phyloP scores from a whole-genome alignment of 2,888 invertebrate genomes.

The Scaptomyza flava region DNA sequence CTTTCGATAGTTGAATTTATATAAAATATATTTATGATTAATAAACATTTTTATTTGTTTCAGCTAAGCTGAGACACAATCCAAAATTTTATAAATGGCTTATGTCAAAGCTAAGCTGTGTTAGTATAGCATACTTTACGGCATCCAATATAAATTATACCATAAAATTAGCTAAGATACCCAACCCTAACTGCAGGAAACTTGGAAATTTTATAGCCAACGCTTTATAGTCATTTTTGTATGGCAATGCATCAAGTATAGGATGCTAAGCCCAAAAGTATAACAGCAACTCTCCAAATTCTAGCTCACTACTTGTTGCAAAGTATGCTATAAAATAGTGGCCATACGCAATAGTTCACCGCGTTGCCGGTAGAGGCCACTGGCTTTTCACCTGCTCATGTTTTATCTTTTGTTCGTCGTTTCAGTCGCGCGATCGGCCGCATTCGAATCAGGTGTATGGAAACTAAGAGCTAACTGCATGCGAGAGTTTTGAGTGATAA shows the following conservation, averaged over 20 bases:
- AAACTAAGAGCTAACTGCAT: conserved; percentile 13
- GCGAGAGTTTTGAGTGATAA: conserved; percentile 39
- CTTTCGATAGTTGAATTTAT: not conserved
- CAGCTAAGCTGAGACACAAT: too few species aligned
- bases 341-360: not conserved
- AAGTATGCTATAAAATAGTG: conserved; percentile 26
- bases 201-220: conserved; percentile 20
- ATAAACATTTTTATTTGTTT: not conserved
- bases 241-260: too few species aligned
- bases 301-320: not conserved
- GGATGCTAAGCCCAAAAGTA: conserved; percentile 6
- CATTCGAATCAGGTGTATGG: conserved; percentile 59
- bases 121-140: not conserved
- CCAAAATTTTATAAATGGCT: not conserved
- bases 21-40: not conserved
- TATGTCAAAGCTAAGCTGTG: too few species aligned
- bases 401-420: conserved; percentile 17
- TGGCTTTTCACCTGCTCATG: conserved; percentile 13
- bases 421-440: conserved; percentile 64
- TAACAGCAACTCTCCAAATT: conserved; percentile 34
- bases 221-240: too few species aligned
- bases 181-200: conserved; percentile 2
- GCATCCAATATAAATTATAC: not conserved
- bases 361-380: conserved; percentile 14
- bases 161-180: not conserved